Conservation (phyloP, 2,888 invertebrate species). For the Ptilodon capucinus region DNA sequence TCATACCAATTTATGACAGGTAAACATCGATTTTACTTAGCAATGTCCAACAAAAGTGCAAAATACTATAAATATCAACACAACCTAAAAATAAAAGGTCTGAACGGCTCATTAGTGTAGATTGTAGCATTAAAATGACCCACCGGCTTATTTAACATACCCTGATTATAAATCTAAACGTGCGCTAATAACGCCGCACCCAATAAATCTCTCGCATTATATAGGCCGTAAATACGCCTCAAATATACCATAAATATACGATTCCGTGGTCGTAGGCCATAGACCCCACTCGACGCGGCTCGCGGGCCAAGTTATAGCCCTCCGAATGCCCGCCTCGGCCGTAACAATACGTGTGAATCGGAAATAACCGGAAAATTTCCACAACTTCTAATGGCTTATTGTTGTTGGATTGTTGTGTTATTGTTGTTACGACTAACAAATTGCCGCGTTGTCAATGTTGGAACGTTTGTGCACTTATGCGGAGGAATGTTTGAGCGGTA, state of each 20-base stretch:
- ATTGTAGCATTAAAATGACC: constrained; percentile 43
- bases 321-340: constrained; percentile 59
- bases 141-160: constrained; percentile 40
- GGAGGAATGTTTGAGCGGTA: constrained; percentile 26
- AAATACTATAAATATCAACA: not conserved
- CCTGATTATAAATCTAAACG: constrained; percentile 60
- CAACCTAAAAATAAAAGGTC: too few species aligned
- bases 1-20: constrained; percentile 79
- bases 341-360: constrained; percentile 78
- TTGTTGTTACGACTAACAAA: constrained; percentile 56
- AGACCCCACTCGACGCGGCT: constrained; percentile 74
- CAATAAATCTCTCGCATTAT: constrained; percentile 73
- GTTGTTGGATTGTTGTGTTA: constrained; percentile 65
- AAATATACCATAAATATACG: constrained; percentile 67
- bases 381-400: constrained; percentile 79
- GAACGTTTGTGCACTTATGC: constrained; percentile 48
- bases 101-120: constrained; percentile 56
- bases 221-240: constrained; percentile 71
- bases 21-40: constrained; percentile 65
- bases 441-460: constrained; percentile 58
- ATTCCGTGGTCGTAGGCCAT: constrained; percentile 68
- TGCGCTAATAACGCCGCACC: constrained; percentile 71
- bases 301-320: constrained; percentile 64
- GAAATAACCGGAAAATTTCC: constrained; percentile 81
- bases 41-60: constrained; percentile 15